Evolutionary conservation across 2,797 vertebrate species (phyloP).

Genomic region (Anguilla marmorata): DNA sequence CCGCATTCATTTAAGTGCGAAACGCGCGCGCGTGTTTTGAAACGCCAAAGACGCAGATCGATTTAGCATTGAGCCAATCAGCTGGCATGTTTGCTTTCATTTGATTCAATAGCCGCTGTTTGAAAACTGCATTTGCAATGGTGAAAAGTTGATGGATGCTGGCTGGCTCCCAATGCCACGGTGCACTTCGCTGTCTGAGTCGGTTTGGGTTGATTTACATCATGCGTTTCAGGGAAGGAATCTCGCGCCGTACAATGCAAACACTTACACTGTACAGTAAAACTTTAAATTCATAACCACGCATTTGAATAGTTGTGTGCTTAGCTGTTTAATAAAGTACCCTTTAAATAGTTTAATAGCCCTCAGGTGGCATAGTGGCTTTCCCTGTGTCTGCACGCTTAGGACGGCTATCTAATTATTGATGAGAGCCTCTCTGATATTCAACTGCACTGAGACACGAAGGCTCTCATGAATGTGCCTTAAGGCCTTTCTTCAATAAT

Average conservation of each 20-base stretch:
- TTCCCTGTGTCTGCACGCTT: constrained; percentile 48
- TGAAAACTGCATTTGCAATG: constrained; percentile 5
- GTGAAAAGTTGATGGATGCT: neutral
- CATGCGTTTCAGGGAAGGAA: neutral
- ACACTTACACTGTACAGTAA: constrained; percentile 8
- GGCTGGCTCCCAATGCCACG: neutral
- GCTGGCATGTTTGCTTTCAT: neutral
- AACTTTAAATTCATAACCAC: constrained; percentile 12
- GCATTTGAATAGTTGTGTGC: constrained; percentile 29
- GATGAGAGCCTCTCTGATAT: constrained; percentile 52
- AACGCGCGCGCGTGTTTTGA: neutral
- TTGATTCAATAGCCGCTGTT: constrained; percentile 5
- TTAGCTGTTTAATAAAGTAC: constrained; percentile 35
- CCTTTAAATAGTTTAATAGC: constrained; percentile 47
- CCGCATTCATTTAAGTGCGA: neutral
- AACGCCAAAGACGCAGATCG: neutral
- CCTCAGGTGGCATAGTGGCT: constrained; percentile 36
- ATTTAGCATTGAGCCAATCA: neutral
- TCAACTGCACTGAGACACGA: constrained; percentile 48
- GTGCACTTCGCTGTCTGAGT: neutral
- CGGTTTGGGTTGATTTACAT: constrained; percentile 18
- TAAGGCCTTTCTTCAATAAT: constrained; percentile 54
- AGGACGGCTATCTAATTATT: constrained; percentile 55
- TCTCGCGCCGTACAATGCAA: neutral
- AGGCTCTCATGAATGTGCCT: constrained; percentile 47